Evolutionary conservation across 2,113 vertebrate species (phyloP), one percentile per base, ranked within the genome.

Genomic region (Odontesthes bonariensis): DNA sequence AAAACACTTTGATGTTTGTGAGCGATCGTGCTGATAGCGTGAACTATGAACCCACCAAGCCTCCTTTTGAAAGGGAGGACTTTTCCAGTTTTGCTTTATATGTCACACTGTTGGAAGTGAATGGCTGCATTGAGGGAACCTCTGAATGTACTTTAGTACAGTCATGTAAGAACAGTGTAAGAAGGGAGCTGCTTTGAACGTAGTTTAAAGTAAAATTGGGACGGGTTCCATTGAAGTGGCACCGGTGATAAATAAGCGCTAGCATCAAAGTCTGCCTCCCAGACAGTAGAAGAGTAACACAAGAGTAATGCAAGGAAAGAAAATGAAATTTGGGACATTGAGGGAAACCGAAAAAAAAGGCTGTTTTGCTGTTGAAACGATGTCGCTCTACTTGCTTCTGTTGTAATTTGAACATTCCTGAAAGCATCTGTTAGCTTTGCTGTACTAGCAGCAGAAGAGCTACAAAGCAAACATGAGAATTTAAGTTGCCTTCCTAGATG

Each of bases 51-150:
- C 0, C 7, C 13, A 14, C 4, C 33, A 1, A 5, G 27, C 20
- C 55, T 69, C 51, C 2, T 19, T 51, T 73, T 56, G 40, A 49
- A 49, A 73, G 12, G 0, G 6, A 44, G 47, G 16, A 49, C 13
- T 23, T 47, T 4, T 42, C 55, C 54, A 35, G 42, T 32, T 62
- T 60, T 54, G 12, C 54, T 40, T 59, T 9, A 32, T 27, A 46
- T 31, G 20, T 46, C 31, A 35, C 3, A 5, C 16, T 42, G n/a
- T n/a, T 35, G 17, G 20, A 42, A 59, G 52, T n/a, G 1, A n/a
- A 31, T 0, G 59, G 42, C 51, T 84, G 79, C 63, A 63, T 81
- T 27, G 47, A 12, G 22, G 20, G 33, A 27, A 46, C 54, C 38
- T 46, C 33, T 83, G 46, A 54, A 27, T 0, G 31, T 13, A 35